Evolutionary conservation across 2,888 invertebrate species (phyloP).

Genomic region (Neoaliturus tenellus): DNA sequence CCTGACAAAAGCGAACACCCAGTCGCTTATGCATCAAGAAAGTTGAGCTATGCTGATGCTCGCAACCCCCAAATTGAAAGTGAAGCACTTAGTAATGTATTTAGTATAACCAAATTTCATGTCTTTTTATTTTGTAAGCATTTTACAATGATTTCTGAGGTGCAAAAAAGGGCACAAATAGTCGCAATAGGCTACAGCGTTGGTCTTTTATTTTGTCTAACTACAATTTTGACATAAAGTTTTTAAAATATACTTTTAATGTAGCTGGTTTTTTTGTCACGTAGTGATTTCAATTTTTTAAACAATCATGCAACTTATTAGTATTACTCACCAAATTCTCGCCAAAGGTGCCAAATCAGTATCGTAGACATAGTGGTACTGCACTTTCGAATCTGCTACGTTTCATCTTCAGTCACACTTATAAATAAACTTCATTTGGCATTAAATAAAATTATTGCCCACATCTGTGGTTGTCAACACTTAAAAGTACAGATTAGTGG

Average conservation of each 20-base stretch:
- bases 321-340: no score
- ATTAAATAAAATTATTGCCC: no score
- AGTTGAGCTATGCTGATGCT: not conserved
- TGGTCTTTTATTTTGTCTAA: not conserved
- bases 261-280: not conserved
- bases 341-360: no score
- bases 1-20: not conserved
- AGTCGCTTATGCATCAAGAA: not conserved
- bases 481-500: no score
- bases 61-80: not conserved
- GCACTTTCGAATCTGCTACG: no score
- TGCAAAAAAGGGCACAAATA: not conserved
- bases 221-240: not conserved
- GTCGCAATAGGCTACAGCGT: not conserved
- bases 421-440: no score
- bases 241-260: not conserved
- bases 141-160: not conserved
- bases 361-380: no score
- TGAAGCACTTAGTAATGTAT: not conserved
- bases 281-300: not conserved
- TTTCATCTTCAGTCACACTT: no score
- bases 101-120: not conserved
- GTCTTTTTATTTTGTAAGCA: not conserved
- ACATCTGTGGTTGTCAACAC: no score
- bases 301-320: not conserved